phyloP scores from a whole-genome alignment of 1,140 invertebrate species.

The Drosophila burlai region DNA sequence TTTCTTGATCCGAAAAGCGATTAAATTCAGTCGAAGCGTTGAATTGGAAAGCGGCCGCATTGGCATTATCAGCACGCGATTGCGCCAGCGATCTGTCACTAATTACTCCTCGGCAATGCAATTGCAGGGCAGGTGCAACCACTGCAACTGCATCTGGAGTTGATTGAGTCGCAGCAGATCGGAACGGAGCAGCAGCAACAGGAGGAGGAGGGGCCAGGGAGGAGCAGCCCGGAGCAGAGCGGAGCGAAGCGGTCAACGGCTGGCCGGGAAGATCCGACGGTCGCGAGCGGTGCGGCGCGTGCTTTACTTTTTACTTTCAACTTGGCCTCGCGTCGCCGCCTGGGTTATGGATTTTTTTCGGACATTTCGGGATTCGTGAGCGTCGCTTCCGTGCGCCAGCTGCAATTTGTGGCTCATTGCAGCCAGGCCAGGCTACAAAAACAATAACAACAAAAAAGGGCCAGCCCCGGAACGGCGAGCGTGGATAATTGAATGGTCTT shows the following conservation, averaged over 20 bases:
- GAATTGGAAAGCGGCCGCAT: conserved; percentile 54
- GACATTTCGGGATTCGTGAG: conserved; percentile 64
- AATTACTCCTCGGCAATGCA: conserved; percentile 62
- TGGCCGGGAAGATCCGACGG: conserved; percentile 15
- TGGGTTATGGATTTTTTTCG: conserved; percentile 43
- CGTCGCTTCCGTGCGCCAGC: conserved; percentile 76
- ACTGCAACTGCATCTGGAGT: conserved; percentile 54
- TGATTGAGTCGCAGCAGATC: conserved; percentile 71
- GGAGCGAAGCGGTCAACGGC: conserved; percentile 29
- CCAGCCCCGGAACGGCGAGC: conserved; percentile 67
- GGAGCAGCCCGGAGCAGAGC: conserved; percentile 3
- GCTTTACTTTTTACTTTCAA: conserved; percentile 62
- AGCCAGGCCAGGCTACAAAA: conserved; percentile 14
- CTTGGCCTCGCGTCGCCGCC: conserved; percentile 21
- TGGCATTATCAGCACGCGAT: conserved; percentile 77
- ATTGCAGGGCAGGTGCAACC: conserved; percentile 49
- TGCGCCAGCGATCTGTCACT: conserved; percentile 78
- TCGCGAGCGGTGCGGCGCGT: conserved; percentile 74
- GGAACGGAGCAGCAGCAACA: conserved; percentile 49
- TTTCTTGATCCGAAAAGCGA: conserved; percentile 27
- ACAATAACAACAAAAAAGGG: conserved; percentile 42
- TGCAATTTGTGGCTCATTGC: conserved; percentile 79
- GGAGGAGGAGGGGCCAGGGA: background rate
- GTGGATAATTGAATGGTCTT: conserved; percentile 20
- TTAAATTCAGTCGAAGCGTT: conserved; percentile 69